These are phyloP conservation scores for Vanacampus margaritifer DNA, from an alignment of 2,113 vertebrate species.

Conservation along the genomic window DNA sequence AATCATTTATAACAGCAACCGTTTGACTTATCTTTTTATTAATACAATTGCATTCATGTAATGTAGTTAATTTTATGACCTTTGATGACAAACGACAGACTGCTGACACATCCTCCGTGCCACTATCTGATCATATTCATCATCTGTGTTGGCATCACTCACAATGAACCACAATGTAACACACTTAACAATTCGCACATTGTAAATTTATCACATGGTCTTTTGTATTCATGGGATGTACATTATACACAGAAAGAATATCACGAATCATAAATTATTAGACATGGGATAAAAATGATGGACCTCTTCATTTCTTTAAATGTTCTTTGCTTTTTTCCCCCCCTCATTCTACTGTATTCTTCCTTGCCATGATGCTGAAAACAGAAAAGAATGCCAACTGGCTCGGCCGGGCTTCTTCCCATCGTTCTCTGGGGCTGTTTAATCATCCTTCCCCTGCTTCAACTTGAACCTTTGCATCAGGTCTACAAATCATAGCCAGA, in stretches of 20 bases:
- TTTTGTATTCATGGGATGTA: not conserved
- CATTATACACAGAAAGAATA: not conserved
- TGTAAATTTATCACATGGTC: not conserved
- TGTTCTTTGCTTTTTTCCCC: slow-evolving; percentile 1
- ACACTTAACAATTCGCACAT: not conserved
- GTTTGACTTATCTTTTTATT: not conserved
- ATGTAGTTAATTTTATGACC: not conserved
- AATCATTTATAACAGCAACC: not conserved
- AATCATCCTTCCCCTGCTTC: slow-evolving; percentile 41
- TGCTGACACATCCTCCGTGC: slow-evolving; percentile 5
- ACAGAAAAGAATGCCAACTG: slow-evolving; percentile 37
- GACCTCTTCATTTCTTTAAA: slow-evolving; percentile 8
- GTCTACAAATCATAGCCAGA: slow-evolving; percentile 50
- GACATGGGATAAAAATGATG: not conserved
- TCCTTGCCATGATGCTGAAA: slow-evolving; percentile 33
- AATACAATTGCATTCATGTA: not conserved
- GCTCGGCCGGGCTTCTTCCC: slow-evolving; percentile 30
- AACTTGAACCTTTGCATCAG: slow-evolving; percentile 49
- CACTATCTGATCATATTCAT: slow-evolving; percentile 29
- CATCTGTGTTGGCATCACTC: slow-evolving; percentile 8
- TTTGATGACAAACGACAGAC: not conserved
- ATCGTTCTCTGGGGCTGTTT: slow-evolving; percentile 38
- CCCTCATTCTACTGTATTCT: slow-evolving; percentile 12
- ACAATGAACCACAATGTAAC: slow-evolving; percentile 22
- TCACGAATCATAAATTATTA: not conserved